Evolutionary conservation across 2,113 vertebrate genomes (phyloP).

Genomic region (Ciconia stormi): DNA sequence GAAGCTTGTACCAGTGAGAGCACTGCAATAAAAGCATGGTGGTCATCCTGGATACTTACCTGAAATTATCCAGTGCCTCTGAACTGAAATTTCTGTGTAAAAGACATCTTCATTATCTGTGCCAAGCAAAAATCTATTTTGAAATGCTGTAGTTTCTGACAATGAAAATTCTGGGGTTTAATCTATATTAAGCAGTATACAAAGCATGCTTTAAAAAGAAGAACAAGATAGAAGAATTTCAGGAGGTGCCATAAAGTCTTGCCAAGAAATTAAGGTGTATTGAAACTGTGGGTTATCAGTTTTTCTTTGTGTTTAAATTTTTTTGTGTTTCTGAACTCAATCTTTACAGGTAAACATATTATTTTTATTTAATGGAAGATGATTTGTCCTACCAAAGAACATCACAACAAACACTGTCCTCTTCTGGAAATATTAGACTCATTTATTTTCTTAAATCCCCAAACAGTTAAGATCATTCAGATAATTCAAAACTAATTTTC

Average conservation of each 20-base stretch:
- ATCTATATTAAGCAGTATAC: not conserved
- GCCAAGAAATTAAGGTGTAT: not conserved
- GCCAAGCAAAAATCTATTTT: not conserved
- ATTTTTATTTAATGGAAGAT: not conserved
- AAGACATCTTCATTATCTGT: not conserved
- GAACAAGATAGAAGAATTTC: not conserved
- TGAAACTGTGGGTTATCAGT: not conserved
- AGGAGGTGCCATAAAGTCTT: not conserved
- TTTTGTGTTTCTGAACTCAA: not conserved
- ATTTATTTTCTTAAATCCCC: not conserved
- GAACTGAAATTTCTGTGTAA: not conserved
- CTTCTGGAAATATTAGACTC: not conserved
- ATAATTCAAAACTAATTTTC: not conserved
- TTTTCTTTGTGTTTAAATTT: not conserved
- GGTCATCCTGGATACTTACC: not conserved
- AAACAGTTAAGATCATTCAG: not conserved
- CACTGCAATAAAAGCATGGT: not conserved
- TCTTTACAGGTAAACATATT: not conserved
- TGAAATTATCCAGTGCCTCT: not conserved
- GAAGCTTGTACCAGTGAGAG: not conserved
- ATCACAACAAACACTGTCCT: not conserved
- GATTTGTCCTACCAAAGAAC: not conserved
- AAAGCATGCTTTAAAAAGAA: not conserved
- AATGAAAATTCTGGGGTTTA: not conserved
- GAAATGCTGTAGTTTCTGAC: not conserved